These are phyloP conservation scores for Andrena bicolor DNA, from an alignment of 2,888 invertebrate species.

Conservation along the genomic window DNA sequence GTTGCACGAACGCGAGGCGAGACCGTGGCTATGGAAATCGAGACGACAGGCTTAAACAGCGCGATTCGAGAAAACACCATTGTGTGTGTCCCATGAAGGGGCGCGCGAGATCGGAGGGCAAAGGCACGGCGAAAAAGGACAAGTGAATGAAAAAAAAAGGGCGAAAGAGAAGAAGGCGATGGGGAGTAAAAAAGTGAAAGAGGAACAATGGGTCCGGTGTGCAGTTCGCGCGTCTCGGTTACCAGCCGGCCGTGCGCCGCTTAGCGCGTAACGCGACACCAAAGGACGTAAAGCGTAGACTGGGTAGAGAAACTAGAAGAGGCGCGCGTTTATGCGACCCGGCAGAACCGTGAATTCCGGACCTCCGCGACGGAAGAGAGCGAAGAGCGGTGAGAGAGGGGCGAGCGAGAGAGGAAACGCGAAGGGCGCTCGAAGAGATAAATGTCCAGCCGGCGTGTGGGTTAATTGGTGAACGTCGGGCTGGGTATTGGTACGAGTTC, in stretches of 20 bases:
- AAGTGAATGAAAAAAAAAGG: neutral
- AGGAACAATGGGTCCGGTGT: slow-evolving; percentile 73
- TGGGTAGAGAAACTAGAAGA: slow-evolving; percentile 12
- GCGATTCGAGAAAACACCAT: slow-evolving; percentile 9
- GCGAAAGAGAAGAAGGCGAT: neutral
- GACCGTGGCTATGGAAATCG: neutral
- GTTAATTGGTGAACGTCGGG: neutral
- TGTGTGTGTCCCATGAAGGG: too few species aligned
- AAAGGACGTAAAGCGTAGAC: slow-evolving; percentile 40
- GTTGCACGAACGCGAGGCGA: neutral
- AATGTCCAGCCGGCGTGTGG: too few species aligned
- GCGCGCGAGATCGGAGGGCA: neutral
- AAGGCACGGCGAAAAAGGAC: neutral
- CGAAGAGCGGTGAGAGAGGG: neutral
- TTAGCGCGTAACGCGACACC: slow-evolving; percentile 83
- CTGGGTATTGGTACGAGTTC: slow-evolving; percentile 29
- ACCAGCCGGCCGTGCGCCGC: slow-evolving; percentile 74
- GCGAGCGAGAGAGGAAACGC: neutral
- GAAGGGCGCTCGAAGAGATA: neutral
- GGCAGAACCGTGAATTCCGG: slow-evolving; percentile 21
- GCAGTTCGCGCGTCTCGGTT: slow-evolving; percentile 79
- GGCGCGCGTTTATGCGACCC: slow-evolving; percentile 4
- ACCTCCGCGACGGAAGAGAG: slow-evolving; percentile 8
- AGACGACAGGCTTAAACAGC: neutral
- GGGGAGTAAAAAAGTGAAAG: slow-evolving; percentile 9